Evolutionary conservation across 1,140 invertebrate genomes (phyloP), one percentile per base, ranked within the genome.

Genomic region (Drosophila sucinea): DNA sequence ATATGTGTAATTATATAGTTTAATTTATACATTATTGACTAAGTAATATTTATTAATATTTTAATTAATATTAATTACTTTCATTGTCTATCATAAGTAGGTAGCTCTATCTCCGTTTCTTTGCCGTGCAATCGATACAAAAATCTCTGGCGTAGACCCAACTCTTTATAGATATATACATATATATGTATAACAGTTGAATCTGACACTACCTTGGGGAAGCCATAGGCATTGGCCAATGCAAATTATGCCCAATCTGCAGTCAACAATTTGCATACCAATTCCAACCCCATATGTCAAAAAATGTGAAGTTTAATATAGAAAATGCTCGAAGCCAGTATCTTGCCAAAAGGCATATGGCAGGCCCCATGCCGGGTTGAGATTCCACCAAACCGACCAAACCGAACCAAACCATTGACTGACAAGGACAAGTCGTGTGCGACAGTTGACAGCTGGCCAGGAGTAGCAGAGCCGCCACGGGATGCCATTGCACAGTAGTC

Each of bases 281-380:
- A 87, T 80, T 89, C 77, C 79, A 82, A 41, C 62, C 55, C 55
- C 79, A 72, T 77, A 82, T 82, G 83, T 87, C 84, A 89, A 89
- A 86, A 86, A 87, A 73, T 87, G 83, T 84, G 81, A 87, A 90
- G 84, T 87, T 89, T 90, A 89, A 87, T 87, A 87, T 87, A 87
- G 84, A 87, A 87, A 87, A 89, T 89, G 56, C 77, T 81, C 70
- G 78, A 72, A 77, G 61, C 27, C 55, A 33, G 66, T 54, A 63
- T 32, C 32, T 29, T 65, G 44, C 32, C 38, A 38, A 38, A 38
- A 38, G 35, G 35, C 35, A 38, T 38, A 38, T n/a, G 35, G 35
- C 35, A 41, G 62, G 44, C 47, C 74, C 61, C 60, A 47, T 70
- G 54, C 73, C 58, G 41, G 73, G 62, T 54, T 10, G 60, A 60